phyloP scores from a whole-genome alignment of 1,140 invertebrate genomes.

The Euschistus heros region DNA sequence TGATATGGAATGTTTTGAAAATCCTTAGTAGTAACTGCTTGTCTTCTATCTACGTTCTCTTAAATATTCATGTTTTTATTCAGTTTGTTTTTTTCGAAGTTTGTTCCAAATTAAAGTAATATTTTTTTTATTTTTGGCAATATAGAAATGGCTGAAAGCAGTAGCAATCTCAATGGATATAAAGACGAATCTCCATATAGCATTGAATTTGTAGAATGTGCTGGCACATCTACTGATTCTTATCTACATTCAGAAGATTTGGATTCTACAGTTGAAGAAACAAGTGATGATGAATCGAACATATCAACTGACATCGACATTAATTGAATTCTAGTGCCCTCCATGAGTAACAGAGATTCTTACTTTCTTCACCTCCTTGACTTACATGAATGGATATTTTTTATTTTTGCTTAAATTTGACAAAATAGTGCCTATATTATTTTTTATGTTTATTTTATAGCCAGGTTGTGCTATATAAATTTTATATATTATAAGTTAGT shows the following conservation, averaged over 20 bases:
- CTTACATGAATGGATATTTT: too few species aligned
- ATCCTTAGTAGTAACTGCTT: too few species aligned
- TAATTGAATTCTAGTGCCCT: too few species aligned
- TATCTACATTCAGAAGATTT: slow-evolving; percentile 4
- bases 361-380: too few species aligned
- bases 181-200: background rate
- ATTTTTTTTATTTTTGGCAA: slow-evolving; percentile 2
- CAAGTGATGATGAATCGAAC: slow-evolving; percentile 25
- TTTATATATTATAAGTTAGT: too few species aligned
- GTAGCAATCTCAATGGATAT: background rate
- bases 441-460: too few species aligned
- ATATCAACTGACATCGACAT: slow-evolving; percentile 22
- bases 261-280: slow-evolving; percentile 6
- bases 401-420: too few species aligned
- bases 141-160: slow-evolving; percentile 20
- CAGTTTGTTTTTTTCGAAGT: background rate
- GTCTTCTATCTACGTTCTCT: background rate
- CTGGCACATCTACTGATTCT: slow-evolving; percentile 19
- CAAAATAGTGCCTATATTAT: too few species aligned
- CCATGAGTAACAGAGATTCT: too few species aligned
- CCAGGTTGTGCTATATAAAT: too few species aligned
- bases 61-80: background rate
- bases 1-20: too few species aligned
- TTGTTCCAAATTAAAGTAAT: background rate
- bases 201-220: slow-evolving; percentile 5